phyloP scores from a whole-genome alignment of 2,797 vertebrate species.

The Ptychobarbus kaznakovi region DNA sequence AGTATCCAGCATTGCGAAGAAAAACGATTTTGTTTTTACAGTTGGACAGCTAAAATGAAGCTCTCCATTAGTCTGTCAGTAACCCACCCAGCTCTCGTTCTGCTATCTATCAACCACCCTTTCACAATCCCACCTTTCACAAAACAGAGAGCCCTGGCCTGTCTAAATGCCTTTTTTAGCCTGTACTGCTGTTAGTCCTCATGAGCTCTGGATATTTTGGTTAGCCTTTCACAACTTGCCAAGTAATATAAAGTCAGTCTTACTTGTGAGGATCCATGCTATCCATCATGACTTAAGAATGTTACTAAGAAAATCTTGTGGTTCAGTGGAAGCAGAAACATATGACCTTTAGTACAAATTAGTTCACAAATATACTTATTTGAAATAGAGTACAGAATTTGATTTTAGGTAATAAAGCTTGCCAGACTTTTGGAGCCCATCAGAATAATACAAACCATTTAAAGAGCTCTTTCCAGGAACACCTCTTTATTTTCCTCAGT shows the following conservation, averaged over 20 bases:
- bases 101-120: constrained; percentile 40
- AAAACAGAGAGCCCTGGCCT: constrained; percentile 30
- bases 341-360: not conserved
- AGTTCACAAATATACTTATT: not conserved
- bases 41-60: constrained; percentile 29
- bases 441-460: constrained; percentile 3
- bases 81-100: constrained; percentile 29
- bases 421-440: not conserved
- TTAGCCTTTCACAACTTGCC: constrained; percentile 21
- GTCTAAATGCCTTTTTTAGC: constrained; percentile 14
- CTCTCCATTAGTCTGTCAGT: constrained; percentile 38
- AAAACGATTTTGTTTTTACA: constrained; percentile 47
- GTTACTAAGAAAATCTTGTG: constrained; percentile 10
- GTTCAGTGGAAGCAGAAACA: constrained; percentile 2
- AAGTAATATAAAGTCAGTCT: not conserved
- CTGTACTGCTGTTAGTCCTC: constrained; percentile 44
- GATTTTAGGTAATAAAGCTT: not conserved
- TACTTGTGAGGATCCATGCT: not conserved
- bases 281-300: constrained; percentile 22
- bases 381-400: constrained; percentile 1
- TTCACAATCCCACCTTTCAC: constrained; percentile 39
- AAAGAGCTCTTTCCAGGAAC: constrained; percentile 28
- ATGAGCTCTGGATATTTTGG: constrained; percentile 23
- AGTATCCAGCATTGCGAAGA: constrained; percentile 20
- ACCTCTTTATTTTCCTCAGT: constrained; percentile 14